Base-by-base conservation (phyloP, 2,888 invertebrate species). In the Sturmia bella region DNA sequence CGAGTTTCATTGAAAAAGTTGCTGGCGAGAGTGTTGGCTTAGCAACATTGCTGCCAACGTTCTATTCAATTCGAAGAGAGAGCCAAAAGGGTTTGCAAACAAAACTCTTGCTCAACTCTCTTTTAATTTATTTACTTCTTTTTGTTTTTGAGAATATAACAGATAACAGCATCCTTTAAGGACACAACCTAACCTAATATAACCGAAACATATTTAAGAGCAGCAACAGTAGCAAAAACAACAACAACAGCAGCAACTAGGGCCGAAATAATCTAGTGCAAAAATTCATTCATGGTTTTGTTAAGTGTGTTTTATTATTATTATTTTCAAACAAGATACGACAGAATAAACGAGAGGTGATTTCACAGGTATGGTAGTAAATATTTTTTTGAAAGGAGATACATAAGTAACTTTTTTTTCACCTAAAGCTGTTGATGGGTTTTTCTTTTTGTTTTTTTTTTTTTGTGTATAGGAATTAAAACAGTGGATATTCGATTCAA, bases 121-220 rank as follows among this genome's bases (percentile, higher is more conserved):
- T 13, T 32, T 56, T 66, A 19, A 3, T 24, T 32, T 32, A 32
- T 32, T 21, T 41, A 43, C 52, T 70, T 11, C 7, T 1, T 32
- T 48, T 17, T 27, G 3, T 32, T 32, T 1, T 5, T 6, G 12
- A 39, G 57, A 50, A 32, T 21, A 21, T 7, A 45, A n/a, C 24
- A 50, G 43, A 56, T 48, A 57, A 50, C 24, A 72, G 73, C 68
- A 73, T 73, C 77, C 56, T 57, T 73, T 43, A 63, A 80, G 72
- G 66, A 72, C 61, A 72, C 72, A 72, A 77, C 73, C 68, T 72
- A 81, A 81, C 73, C 73, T 81, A 77, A 69, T 63, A 68, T 69
- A 73, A 77, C 72, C 50, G 32, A 76, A 76, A 52, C 54, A 54
- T 32, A 68, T 54, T 61, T 15, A 21, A 63, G n/a, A 68, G 45